Percentiles rank a stretch among this genome's conserved stretches.
phyloP scores from a whole-genome alignment of 2,797 vertebrate genomes.

The Sardinella longiceps region DNA sequence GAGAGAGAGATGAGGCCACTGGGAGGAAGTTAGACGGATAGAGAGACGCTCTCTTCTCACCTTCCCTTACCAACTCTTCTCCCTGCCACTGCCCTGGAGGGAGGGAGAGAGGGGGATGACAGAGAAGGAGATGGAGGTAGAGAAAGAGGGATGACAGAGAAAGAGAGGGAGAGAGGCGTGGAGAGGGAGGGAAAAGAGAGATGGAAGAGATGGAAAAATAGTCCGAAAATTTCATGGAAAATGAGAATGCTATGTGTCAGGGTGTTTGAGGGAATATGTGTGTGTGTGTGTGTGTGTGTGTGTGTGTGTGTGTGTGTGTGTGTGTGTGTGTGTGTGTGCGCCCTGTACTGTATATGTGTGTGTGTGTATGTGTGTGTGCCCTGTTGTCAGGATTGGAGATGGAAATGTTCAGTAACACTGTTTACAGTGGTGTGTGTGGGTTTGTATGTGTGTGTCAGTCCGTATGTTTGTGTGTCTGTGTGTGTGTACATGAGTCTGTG shows the following conservation, averaged over 20 bases:
- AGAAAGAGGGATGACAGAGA: too few relatives aligned
- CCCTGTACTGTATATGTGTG: not conserved
- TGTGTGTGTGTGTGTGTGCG: constrained; percentile 21
- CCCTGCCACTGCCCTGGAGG: too few relatives aligned
- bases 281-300: not conserved
- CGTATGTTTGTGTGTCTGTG: not conserved
- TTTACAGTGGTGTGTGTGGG: constrained; percentile 13
- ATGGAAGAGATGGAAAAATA: not conserved
- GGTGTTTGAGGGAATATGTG: not conserved
- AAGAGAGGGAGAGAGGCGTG: not conserved
- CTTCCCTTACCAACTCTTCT: not conserved
- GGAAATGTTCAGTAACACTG: constrained; percentile 4
- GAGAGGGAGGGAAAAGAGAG: not conserved
- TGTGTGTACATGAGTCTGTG: constrained; percentile 23
- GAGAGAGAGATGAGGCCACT: not conserved
- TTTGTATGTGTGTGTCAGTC: constrained; percentile 1
- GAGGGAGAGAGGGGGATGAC: not conserved
- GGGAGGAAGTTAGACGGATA: not conserved
- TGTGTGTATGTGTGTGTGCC: not conserved
- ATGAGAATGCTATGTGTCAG: not conserved
- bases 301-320: constrained; percentile 23
- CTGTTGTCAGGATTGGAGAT: not conserved
- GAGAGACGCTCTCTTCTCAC: not conserved
- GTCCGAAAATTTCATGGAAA: not conserved
- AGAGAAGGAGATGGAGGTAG: not conserved